phyloP scores from a whole-genome alignment of 2,797 vertebrate species.

The Numenius phaeopus region DNA sequence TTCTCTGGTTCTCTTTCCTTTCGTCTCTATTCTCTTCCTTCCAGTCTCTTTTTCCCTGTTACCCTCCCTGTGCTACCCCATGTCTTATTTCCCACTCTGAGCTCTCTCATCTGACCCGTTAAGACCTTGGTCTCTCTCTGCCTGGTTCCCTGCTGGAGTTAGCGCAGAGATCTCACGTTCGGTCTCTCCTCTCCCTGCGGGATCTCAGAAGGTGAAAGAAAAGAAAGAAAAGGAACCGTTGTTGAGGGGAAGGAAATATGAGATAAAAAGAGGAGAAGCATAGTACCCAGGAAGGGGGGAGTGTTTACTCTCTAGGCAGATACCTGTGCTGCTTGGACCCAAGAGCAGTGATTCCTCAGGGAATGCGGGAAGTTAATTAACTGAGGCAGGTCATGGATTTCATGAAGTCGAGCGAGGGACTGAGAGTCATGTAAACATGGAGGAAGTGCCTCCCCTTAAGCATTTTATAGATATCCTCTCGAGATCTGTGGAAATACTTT shows the following conservation, averaged over 20 bases:
- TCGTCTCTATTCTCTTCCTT: neutral
- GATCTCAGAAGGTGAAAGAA: neutral
- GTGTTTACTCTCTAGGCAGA: neutral
- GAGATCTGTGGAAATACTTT: conserved; percentile 13
- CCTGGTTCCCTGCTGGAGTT: neutral
- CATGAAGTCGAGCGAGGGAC: neutral
- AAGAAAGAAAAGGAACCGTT: neutral
- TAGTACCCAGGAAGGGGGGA: neutral
- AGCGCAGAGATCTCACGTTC: neutral
- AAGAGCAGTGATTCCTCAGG: neutral
- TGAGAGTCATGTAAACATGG: neutral
- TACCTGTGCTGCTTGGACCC: neutral
- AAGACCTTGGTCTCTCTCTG: neutral
- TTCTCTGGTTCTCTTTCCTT: neutral
- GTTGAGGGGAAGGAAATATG: neutral
- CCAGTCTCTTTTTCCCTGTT: neutral
- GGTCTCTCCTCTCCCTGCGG: neutral
- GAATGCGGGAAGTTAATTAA: neutral
- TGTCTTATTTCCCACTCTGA: neutral
- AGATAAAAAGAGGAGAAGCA: conserved; percentile 5
- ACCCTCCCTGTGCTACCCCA: neutral
- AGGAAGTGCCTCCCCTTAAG: neutral
- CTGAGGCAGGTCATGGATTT: neutral
- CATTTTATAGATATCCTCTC: neutral
- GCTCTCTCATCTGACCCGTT: neutral